Conservation (phyloP, 2,113 vertebrate genomes). For the Leptobrachium leishanense region DNA sequence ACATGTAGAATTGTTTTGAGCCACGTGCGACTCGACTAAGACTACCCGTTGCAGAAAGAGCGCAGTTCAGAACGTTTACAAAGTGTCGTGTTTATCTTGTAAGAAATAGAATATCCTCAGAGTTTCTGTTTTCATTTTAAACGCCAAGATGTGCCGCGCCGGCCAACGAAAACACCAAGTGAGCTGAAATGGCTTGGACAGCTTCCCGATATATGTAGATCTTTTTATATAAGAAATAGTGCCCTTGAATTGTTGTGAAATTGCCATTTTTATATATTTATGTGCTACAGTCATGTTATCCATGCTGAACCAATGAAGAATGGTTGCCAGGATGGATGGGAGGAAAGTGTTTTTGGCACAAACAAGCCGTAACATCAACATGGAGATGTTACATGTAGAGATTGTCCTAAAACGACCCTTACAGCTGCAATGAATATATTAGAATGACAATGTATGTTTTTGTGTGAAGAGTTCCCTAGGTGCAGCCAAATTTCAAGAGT, state of each 20-base stretch:
- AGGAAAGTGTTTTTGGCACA: no score
- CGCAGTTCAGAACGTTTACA: background rate
- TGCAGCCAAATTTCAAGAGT: no score
- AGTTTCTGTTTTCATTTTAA: slow-evolving; percentile 17
- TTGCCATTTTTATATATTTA: slow-evolving; percentile 26
- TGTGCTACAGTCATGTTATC: slow-evolving; percentile 1
- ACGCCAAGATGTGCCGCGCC: background rate
- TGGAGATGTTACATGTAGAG: background rate
- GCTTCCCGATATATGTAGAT: background rate
- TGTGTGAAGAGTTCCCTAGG: no score
- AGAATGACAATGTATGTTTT: no score
- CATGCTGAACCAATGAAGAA: background rate
- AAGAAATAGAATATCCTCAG: slow-evolving; percentile 7
- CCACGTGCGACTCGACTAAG: no score
- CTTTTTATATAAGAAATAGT: background rate
- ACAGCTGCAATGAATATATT: background rate
- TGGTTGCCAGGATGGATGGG: no score
- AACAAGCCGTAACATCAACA: background rate
- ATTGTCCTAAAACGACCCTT: background rate
- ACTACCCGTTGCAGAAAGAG: no score
- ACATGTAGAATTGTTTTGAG: no score
- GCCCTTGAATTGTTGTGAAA: background rate
- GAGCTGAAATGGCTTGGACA: background rate
- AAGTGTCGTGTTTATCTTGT: background rate
- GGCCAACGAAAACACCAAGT: slow-evolving; percentile 10